Evolutionary conservation across 2,797 vertebrate genomes (phyloP), one percentile per base, ranked within the genome.

Genomic region (Cyclopterus lumpus): DNA sequence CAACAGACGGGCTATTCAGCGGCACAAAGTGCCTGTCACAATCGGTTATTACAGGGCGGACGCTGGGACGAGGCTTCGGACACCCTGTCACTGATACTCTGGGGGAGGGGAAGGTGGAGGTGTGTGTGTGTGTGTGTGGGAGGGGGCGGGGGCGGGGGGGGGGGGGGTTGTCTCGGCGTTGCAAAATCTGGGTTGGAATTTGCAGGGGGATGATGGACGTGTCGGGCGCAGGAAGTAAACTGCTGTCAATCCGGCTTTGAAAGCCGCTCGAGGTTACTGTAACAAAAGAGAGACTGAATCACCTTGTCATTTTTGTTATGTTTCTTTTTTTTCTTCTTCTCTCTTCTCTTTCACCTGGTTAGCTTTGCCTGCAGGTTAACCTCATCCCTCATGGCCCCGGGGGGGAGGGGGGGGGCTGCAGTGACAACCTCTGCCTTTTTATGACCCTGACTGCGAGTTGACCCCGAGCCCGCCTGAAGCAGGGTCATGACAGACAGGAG

Each of bases 401-500:
- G 2, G 32, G 4, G 73, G 80, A 81, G 20, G 20, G 48, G 48
- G 9, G 48, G 48, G 8, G 46, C 16, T 16, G 8, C 67, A 3
- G 42, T 46, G 72, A 30, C 73, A 73, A 67, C 66, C 76, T 82
- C 53, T 65, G 62, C 32, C 74, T 69, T 87, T 87, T 84, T 75
- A 86, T 73, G 76, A 80, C 77, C 71, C 81, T 80, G 86, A 86
- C 89, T 85, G 60, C 66, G 75, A 66, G 24, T 66, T 86, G 86
- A 90, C 88, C 87, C 75, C 20, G 4, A 54, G 60, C 34, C 24
- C 38, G 83, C 90, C 75, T 4, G 24, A 82, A 81, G 86, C 54
- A 2, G 77, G 88, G 82, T 90, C 88, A 58, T n/a, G 44, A 57
- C 63, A 71, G 54, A 30, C 48, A 15, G 71, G 48, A 75, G 67